phyloP scores from a whole-genome alignment of 2,797 vertebrate species.

The Artibeus jamaicensis region DNA sequence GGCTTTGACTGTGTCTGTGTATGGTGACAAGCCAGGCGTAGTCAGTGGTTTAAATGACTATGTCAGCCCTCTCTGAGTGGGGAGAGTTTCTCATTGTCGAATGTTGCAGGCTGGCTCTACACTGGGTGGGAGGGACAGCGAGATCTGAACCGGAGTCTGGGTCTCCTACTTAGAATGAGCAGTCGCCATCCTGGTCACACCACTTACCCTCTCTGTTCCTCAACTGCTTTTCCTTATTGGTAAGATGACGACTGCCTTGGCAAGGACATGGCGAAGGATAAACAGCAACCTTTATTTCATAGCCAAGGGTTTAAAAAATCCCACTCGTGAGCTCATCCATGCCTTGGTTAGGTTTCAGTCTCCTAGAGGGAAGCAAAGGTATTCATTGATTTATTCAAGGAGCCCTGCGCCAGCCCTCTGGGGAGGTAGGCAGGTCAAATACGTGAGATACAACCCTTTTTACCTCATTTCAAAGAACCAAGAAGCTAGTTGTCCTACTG shows the following conservation, averaged over 20 bases:
- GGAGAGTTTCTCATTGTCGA: not conserved
- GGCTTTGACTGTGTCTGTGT: not conserved
- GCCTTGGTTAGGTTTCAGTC: not conserved
- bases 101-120: not conserved
- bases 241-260: slow-evolving; percentile 63
- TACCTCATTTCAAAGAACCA: not conserved
- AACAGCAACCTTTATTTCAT: not conserved
- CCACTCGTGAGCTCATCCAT: not conserved
- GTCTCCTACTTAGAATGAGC: not conserved
- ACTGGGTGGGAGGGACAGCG: not conserved
- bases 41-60: not conserved
- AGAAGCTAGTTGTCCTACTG: not conserved
- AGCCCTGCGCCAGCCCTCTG: not conserved
- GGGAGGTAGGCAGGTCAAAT: not conserved
- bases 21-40: not conserved
- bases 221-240: slow-evolving; percentile 13
- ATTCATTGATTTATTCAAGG: not conserved
- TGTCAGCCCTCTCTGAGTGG: not conserved
- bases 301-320: not conserved
- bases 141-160: not conserved
- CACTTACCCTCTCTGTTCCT: not conserved
- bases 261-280: slow-evolving; percentile 58
- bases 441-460: not conserved
- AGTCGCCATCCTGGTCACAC: not conserved
- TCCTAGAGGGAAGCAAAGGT: not conserved